Base-by-base conservation (phyloP, 2,113 vertebrate species). In the Rhodinocichla rosea region DNA sequence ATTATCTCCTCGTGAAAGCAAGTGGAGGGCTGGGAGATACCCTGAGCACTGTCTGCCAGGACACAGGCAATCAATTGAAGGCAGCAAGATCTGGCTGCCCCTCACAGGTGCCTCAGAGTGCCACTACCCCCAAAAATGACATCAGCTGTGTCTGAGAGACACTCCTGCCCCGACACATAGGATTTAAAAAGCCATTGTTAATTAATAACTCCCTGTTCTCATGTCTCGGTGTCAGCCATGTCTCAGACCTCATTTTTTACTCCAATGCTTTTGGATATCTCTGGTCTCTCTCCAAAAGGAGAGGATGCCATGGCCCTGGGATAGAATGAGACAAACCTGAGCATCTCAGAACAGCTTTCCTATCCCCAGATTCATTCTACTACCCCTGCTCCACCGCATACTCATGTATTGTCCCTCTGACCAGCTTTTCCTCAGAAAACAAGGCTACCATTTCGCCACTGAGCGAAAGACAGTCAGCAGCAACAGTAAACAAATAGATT, bases 1-100 rank as follows among this genome's bases (percentile, higher is more conserved):
- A 89, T 96, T 94, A 91, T 93, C 45, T 94, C 65, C 78, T 96
- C 49, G 11, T 92, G 92, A 96, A 95, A 90, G 33, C 10, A 78
- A 73, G 74, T 39, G 67, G 15, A 47, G 76, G 87, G 35, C 28
- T 90, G 40, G 62, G 59, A 87, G 47, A 90, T 71, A 67, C 32
- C 40, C 84, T 5, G 7, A 88, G 79, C 26, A 7, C 64, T 42
- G 23, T 35, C 57, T 93, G 59, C 20, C 83, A 39, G 60, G 35
- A 70, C 59, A 83, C 11, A 55, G 39, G 14, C 53, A 90, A 56
- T 47, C 63, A 88, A 56, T 8, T 8, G n/a, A 24, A 75, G 24
- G 18, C 7, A 42, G 23, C 12, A 15, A 94, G 35, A 65, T 40
- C n/a, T 49, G 27, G 21, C 42, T 83, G 23, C 19, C 39, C n/a